phyloP scores from a whole-genome alignment of 2,888 invertebrate genomes.

The Schrankia costaestrigalis region DNA sequence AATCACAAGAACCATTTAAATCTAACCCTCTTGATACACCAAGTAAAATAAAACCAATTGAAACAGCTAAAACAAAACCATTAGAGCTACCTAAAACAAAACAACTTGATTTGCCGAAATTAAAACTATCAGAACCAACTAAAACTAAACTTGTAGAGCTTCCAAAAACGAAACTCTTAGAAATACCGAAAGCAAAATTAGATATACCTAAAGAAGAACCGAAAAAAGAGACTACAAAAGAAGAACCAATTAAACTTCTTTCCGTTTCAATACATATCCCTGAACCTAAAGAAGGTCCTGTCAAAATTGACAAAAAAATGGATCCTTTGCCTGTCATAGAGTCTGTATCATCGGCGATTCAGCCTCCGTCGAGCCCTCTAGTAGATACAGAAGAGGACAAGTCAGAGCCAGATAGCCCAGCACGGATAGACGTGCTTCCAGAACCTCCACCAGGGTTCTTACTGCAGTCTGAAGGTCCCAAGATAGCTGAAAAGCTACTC shows the following conservation, averaged over 20 bases:
- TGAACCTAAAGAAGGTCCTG: slow-evolving; percentile 26
- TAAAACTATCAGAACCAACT: slow-evolving; percentile 2
- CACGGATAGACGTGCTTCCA: slow-evolving; percentile 71
- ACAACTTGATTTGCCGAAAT: slow-evolving; percentile 1
- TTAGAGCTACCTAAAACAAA: slow-evolving; percentile 5
- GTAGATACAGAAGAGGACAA: slow-evolving; percentile 74
- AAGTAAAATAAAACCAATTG: slow-evolving; percentile 2
- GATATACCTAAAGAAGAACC: slow-evolving; percentile 15
- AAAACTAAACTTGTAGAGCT: slow-evolving; percentile 7
- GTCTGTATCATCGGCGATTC: slow-evolving; percentile 43
- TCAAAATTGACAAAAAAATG: slow-evolving; percentile 32
- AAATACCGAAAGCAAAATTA: slow-evolving; percentile 12
- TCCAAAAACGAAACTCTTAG: slow-evolving; percentile 14
- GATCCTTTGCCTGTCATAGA: slow-evolving; percentile 36
- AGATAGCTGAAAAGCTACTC: slow-evolving; percentile 83
- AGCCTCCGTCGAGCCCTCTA: slow-evolving; percentile 65
- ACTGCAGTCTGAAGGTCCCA: slow-evolving; percentile 75
- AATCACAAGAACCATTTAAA: not conserved
- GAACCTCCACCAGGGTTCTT: slow-evolving; percentile 73
- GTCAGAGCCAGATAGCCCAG: slow-evolving; percentile 74
- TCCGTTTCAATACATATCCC: slow-evolving; percentile 15
- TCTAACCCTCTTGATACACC: slow-evolving; percentile 18
- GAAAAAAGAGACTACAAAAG: slow-evolving; percentile 23
- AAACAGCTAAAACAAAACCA: slow-evolving; percentile 1
- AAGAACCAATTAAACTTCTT: slow-evolving; percentile 17